A percentile compares a stretch with the other conserved stretches of the same genome.
Evolutionary conservation across 1,140 invertebrate genomes (phyloP).

Genomic region (Lasioglossum baleicum): DNA sequence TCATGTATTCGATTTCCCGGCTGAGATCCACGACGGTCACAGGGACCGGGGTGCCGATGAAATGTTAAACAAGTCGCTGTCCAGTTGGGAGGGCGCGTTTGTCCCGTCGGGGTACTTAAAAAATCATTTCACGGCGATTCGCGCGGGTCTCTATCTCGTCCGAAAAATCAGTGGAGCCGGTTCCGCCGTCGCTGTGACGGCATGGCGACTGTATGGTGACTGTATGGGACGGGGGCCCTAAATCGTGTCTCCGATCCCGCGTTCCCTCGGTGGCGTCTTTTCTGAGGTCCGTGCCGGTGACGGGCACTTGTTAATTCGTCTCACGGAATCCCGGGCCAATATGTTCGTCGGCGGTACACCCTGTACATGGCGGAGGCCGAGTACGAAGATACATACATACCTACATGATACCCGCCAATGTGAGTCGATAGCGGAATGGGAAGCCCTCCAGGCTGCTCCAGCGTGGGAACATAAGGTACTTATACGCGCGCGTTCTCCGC

Average conservation of each 20-base stretch:
- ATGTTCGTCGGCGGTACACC: constrained; percentile 70
- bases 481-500: constrained; percentile 42
- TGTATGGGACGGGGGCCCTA: background rate
- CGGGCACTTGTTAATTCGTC: constrained; percentile 57
- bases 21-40: too few species aligned
- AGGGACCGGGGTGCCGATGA: too few species aligned
- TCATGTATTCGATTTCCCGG: too few species aligned
- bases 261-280: background rate
- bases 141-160: background rate
- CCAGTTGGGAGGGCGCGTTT: background rate
- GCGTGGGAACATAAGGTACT: constrained; percentile 77
- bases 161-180: constrained; percentile 11
- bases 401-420: constrained; percentile 72
- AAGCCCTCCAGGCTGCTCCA: constrained; percentile 76
- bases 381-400: constrained; percentile 71
- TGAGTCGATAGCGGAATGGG: constrained; percentile 75
- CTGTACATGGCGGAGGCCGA: constrained; percentile 67
- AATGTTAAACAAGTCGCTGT: too few species aligned
- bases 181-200: background rate
- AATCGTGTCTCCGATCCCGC: background rate
- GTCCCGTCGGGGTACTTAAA: background rate
- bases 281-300: background rate
- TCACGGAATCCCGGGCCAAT: constrained; percentile 62
- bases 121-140: constrained; percentile 1
- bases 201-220: too few species aligned